These are phyloP conservation scores for Sphaerophoria rueppellii DNA, from an alignment of 2,888 invertebrate genomes.

Conservation along the genomic window DNA sequence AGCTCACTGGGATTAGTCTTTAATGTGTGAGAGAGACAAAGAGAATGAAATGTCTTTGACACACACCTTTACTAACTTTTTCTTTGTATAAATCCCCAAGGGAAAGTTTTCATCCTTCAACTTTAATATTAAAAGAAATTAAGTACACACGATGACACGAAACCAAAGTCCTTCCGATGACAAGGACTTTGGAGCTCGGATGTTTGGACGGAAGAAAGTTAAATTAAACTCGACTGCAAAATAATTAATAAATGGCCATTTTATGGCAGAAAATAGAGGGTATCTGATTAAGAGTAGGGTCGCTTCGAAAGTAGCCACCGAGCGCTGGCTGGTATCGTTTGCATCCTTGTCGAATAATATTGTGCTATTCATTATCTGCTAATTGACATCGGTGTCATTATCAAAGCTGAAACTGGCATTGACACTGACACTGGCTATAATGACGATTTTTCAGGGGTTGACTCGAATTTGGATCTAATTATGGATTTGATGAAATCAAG, in stretches of 20 bases:
- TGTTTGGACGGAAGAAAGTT: constrained; percentile 19
- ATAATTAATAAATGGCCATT: constrained; percentile 55
- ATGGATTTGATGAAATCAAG: too few relatives aligned
- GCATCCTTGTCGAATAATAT: constrained; percentile 21
- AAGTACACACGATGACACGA: constrained; percentile 3
- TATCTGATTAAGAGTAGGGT: constrained; percentile 16
- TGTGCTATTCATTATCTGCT: constrained; percentile 42
- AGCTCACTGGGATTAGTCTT: constrained; percentile 20
- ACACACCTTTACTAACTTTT: not conserved
- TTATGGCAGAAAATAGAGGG: constrained; percentile 1
- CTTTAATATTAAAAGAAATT: not conserved
- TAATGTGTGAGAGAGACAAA: not conserved
- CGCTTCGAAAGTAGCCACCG: not conserved
- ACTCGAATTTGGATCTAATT: too few relatives aligned
- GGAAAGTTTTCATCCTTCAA: not conserved
- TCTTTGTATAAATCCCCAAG: constrained; percentile 17
- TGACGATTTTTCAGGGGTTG: not conserved
- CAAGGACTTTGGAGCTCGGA: not conserved
- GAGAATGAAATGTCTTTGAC: constrained; percentile 8
- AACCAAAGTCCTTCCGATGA: constrained; percentile 29
- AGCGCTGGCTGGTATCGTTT: not conserved
- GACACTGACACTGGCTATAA: constrained; percentile 4
- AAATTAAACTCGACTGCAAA: constrained; percentile 55
- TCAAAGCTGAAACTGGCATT: constrained; percentile 54
- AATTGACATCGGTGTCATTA: constrained; percentile 67